Conservation (phyloP, 2,113 vertebrate genomes). For the Elaphurus davidianus region DNA sequence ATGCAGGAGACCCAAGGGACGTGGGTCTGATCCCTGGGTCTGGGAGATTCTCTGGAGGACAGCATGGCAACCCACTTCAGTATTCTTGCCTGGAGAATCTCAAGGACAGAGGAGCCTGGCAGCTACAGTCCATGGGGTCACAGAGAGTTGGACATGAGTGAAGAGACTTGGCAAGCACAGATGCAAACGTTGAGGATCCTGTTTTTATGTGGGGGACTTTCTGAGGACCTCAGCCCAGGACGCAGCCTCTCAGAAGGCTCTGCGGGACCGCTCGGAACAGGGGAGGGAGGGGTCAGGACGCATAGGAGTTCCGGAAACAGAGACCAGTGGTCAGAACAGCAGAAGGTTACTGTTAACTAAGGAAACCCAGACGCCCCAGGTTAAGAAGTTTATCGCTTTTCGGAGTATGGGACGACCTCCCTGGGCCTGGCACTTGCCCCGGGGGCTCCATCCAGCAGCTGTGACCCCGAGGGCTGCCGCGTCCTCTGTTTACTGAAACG, state of each 20-base stretch:
- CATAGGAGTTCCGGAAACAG: rapidly evolving
- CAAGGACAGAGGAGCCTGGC: neutral
- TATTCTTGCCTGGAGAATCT: neutral
- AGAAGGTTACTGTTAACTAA: too few relatives aligned
- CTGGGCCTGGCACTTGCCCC: neutral
- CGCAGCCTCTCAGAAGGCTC: neutral
- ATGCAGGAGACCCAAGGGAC: neutral
- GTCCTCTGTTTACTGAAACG: neutral
- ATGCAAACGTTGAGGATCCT: neutral
- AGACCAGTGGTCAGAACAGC: neutral
- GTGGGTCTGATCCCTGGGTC: rapidly evolving
- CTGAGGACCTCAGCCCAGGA: neutral
- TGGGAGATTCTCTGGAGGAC: neutral
- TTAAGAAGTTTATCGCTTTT: rapidly evolving
- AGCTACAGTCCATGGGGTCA: rapidly evolving
- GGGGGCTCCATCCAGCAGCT: rapidly evolving
- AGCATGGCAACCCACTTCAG: neutral
- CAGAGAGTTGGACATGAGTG: rapidly evolving
- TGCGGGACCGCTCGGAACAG: rapidly evolving
- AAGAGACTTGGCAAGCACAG: neutral
- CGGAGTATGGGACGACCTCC: neutral
- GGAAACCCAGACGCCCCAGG: neutral
- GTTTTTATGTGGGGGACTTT: neutral
- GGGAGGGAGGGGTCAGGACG: neutral
- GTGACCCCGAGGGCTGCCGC: neutral